Evolutionary conservation across 2,888 invertebrate genomes (phyloP).

Genomic region (Protodeltote pygarga): DNA sequence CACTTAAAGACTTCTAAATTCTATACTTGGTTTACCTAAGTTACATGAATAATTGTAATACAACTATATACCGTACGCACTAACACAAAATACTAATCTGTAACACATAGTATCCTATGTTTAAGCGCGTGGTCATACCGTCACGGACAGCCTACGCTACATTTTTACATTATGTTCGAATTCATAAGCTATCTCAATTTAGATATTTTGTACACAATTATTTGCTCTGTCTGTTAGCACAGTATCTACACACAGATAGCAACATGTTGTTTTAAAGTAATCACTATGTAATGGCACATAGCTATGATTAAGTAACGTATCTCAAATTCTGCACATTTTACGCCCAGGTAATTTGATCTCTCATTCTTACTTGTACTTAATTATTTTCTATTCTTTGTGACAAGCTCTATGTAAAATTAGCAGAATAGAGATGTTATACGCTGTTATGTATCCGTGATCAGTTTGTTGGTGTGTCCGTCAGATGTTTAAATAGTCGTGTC

Average conservation of each 20-base stretch:
- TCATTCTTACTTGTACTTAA: conserved; percentile 31
- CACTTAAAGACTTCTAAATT: conserved; percentile 11
- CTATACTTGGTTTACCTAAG: conserved; percentile 12
- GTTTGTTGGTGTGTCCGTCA: background rate
- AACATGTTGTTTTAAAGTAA: conserved; percentile 5
- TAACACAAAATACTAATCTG: conserved; percentile 28
- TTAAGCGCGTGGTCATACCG: conserved; percentile 26
- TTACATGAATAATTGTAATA: conserved; percentile 21
- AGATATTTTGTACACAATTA: conserved; percentile 31
- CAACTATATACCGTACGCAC: conserved; percentile 19
- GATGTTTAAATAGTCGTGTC: conserved; percentile 4
- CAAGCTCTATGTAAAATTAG: conserved; percentile 21
- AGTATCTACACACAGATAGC: conserved; percentile 20
- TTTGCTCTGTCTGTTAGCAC: conserved; percentile 13
- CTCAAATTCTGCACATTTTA: conserved; percentile 16
- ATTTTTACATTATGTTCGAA: conserved; percentile 25
- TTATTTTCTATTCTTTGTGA: conserved; percentile 15
- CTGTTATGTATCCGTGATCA: conserved; percentile 9
- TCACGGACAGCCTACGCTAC: conserved; percentile 29
- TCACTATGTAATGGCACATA: conserved; percentile 36
- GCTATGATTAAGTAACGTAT: conserved; percentile 6
- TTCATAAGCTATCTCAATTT: conserved; percentile 28
- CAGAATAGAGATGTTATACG: conserved; percentile 14
- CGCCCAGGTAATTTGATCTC: conserved; percentile 11
- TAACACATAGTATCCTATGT: conserved; percentile 11